phyloP scores from a whole-genome alignment of 2,113 vertebrate species.

The Myrmecobius fasciatus region DNA sequence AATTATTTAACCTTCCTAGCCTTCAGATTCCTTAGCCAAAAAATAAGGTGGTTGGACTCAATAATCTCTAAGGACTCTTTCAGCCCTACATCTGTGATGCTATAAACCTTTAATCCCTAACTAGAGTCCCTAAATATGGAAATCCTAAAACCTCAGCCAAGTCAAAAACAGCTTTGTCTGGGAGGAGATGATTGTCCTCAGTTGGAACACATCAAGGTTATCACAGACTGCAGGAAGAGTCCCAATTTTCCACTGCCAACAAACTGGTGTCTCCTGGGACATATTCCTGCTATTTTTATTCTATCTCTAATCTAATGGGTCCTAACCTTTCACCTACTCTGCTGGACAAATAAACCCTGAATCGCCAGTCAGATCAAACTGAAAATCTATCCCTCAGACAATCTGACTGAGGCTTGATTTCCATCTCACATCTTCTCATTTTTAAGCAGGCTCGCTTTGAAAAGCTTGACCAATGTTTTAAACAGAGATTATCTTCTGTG shows the following conservation, averaged over 20 bases:
- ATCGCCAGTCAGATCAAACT: constrained; percentile 42
- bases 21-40: background rate
- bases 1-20: background rate
- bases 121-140: background rate
- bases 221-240: constrained; percentile 44
- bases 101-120: constrained; percentile 29
- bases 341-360: constrained; percentile 67
- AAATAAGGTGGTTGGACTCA: background rate
- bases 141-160: constrained; percentile 26
- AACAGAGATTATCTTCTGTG: background rate
- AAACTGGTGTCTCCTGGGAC: background rate
- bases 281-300: background rate
- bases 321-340: constrained; percentile 65
- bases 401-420: constrained; percentile 11
- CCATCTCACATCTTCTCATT: background rate
- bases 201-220: background rate
- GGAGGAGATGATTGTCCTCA: background rate
- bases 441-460: constrained; percentile 45
- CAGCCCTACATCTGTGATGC: background rate
- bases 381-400: background rate
- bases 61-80: background rate
- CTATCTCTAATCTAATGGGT: constrained; percentile 40
- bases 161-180: constrained; percentile 26
- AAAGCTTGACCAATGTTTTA: fast-evolving
- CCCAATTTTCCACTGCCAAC: constrained; percentile 65